Base-by-base conservation (phyloP, 2,113 vertebrate genomes). In the Willisornis vidua region DNA sequence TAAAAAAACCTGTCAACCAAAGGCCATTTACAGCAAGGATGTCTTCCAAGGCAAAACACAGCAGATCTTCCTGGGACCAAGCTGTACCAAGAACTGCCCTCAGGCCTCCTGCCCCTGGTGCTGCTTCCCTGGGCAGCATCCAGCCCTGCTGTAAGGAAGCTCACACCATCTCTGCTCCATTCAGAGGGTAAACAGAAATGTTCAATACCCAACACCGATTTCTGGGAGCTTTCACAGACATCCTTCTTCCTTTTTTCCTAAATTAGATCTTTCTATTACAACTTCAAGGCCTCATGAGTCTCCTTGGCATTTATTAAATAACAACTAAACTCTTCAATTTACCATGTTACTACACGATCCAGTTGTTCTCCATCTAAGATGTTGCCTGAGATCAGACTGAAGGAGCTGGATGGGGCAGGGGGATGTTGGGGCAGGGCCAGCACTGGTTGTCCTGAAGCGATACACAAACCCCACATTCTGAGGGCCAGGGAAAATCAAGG, bases 271-370 rank as follows among this genome's bases (percentile, higher is more conserved):
- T 91, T 84, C 87, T 89, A 90, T 96, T 94, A 93, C 37, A 90
- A 95, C 76, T 93, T 96, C 66, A 48, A 92, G 73, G 90, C 86
- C 93, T 92, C 92, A 86, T 94, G 90, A 88, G 90, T 96, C 93
- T 95, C 93, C 86, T 80, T 93, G 94, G 90, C 93, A 95, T 95
- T 96, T 93, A 92, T 97, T 96, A 96, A 96, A 93, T 96, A 95
- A 96, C 94, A 97, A 91, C 85, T 93, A 83, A 93, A 84, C 65
- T 75, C 88, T 96, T 90, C 90, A 67, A 67, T 96, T 93, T 86
- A 52, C 88, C 61, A 81, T 43, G 68, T 96, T 95, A 84, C 57
- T 78, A 46, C 88, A 71, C 28, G 65, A 92, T 74, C 52, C 76
- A 61, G 76, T 63, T 23, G 48, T 57, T 49, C 61, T 90, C 90